These are phyloP conservation scores for Digitonthophagus gazella DNA, from an alignment of 2,888 invertebrate genomes.

Conservation along the genomic window DNA sequence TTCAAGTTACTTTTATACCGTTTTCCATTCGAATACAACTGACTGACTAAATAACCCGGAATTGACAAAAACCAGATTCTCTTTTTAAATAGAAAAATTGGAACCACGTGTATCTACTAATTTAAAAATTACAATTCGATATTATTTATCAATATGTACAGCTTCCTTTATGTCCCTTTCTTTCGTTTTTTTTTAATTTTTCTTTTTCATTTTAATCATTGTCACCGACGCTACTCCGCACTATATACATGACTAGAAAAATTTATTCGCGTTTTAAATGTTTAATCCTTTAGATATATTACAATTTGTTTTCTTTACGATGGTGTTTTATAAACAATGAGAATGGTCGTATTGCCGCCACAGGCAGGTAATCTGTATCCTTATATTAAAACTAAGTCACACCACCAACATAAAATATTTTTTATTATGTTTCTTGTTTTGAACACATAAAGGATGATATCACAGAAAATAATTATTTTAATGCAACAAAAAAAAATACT, in stretches of 20 bases:
- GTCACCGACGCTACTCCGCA: neutral
- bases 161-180: neutral
- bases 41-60: neutral
- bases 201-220: neutral
- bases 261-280: neutral
- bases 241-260: neutral
- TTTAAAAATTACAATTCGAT: neutral
- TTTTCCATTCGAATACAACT: slow-evolving; percentile 2
- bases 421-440: neutral
- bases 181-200: neutral
- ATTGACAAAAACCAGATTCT: slow-evolving; percentile 22
- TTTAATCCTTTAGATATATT: neutral
- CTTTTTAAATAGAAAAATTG: slow-evolving; percentile 16
- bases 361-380: neutral
- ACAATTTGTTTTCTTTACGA: neutral
- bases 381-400: neutral
- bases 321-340: neutral
- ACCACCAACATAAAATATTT: neutral
- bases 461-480: slow-evolving; percentile 2
- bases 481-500: neutral
- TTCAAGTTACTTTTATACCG: neutral
- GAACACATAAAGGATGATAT: slow-evolving; percentile 11
- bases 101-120: slow-evolving; percentile 1
- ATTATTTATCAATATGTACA: no score
- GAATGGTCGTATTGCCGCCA: neutral